Conservation (phyloP, 35 echinoderm and acorn worm genomes). For the Stichopus chloronotus region DNA sequence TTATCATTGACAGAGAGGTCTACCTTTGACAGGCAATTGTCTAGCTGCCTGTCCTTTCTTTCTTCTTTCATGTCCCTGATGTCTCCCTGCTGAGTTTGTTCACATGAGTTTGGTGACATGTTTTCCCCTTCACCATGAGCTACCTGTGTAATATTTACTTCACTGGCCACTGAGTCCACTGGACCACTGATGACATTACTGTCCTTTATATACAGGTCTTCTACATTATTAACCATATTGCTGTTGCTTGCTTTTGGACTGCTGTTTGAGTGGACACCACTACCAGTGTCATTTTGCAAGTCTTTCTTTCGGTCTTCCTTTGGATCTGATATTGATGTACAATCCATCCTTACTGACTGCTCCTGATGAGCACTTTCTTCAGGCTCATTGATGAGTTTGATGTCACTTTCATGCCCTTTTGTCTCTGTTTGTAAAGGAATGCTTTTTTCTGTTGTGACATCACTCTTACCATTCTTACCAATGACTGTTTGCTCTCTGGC, state of each 20-base stretch:
- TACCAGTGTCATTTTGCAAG: neutral
- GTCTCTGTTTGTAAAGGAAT: neutral
- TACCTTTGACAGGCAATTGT: neutral
- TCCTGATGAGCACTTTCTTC: neutral
- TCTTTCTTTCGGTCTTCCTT: neutral
- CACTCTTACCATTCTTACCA: neutral
- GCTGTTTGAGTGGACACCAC: neutral
- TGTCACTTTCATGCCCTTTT: neutral
- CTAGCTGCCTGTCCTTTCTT: neutral
- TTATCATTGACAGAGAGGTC: neutral
- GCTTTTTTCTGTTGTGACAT: neutral
- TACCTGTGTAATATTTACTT: neutral
- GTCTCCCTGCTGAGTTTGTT: neutral
- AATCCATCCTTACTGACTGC: neutral
- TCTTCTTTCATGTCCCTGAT: neutral
- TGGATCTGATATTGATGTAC: neutral
- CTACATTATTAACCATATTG: neutral
- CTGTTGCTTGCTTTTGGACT: neutral
- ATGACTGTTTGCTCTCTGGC: neutral
- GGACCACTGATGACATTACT: neutral
- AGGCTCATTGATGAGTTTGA: neutral
- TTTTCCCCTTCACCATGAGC: neutral
- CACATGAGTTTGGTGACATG: neutral
- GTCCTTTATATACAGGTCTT: neutral
- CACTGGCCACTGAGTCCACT: neutral